These are phyloP conservation scores for Micronycteris hirsuta DNA, from an alignment of 2,113 vertebrate species.

Conservation along the genomic window DNA sequence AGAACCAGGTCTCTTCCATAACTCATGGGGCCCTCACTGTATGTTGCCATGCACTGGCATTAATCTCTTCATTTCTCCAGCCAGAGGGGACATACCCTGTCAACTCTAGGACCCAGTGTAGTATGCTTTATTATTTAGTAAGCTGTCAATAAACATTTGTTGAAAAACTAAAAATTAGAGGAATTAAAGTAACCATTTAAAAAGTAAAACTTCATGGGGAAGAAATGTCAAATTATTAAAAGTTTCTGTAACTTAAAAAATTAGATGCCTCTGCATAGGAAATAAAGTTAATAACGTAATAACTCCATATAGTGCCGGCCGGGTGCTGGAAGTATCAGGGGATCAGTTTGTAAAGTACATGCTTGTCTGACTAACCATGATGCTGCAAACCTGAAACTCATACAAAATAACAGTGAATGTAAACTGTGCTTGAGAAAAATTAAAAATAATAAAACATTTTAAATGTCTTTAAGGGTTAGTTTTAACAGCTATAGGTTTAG, in stretches of 20 bases:
- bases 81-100: not conserved
- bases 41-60: not conserved
- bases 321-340: not conserved
- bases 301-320: not conserved
- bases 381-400: not conserved
- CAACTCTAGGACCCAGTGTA: not conserved
- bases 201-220: not conserved
- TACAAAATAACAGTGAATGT: not conserved
- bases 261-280: not conserved
- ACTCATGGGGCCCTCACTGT: not conserved
- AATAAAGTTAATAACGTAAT: not conserved
- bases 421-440: not conserved
- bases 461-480: not conserved
- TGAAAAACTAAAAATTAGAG: conserved; percentile 12
- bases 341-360: not conserved
- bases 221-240: not conserved
- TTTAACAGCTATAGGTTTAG: not conserved
- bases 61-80: not conserved
- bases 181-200: not conserved
- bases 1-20: not conserved
- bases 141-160: not conserved
- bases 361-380: not conserved
- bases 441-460: not conserved
- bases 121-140: not conserved
- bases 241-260: conserved; percentile 10